Percentiles rank a stretch among this genome's conserved stretches.
These are phyloP conservation scores for Cyrtonyx montezumae DNA, from an alignment of 2,113 vertebrate genomes.

Conservation along the genomic window DNA sequence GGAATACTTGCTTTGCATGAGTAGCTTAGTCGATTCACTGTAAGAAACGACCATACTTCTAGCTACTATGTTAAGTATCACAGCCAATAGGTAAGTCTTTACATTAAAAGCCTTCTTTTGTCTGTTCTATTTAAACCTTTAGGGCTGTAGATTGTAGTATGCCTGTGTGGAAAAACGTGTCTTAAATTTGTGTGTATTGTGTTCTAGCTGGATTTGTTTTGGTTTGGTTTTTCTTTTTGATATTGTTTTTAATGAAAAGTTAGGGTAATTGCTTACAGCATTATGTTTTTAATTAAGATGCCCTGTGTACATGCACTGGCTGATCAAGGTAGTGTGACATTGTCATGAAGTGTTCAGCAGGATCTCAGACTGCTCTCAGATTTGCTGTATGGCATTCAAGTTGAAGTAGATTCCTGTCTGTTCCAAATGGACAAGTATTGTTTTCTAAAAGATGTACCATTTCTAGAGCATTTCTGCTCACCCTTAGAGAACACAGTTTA, in stretches of 20 bases:
- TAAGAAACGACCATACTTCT: not conserved
- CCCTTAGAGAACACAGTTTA: not conserved
- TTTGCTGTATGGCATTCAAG: not conserved
- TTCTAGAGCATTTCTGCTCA: not conserved
- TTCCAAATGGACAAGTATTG: not conserved
- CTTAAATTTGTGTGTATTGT: not conserved
- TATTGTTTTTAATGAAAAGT: not conserved
- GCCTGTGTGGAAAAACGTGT: rapidly evolving
- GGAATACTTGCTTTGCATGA: not conserved
- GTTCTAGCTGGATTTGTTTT: not conserved
- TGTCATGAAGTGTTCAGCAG: not conserved
- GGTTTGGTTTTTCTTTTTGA: too few species aligned
- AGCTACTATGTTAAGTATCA: not conserved
- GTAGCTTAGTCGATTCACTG: not conserved
- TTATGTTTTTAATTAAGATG: not conserved
- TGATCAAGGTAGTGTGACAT: not conserved
- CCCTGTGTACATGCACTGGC: not conserved
- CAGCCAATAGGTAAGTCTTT: rapidly evolving
- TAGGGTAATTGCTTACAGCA: not conserved
- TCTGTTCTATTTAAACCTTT: not conserved
- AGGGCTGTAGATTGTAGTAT: not conserved
- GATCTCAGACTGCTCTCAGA: not conserved
- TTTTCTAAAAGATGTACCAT: not conserved
- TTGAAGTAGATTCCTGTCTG: not conserved
- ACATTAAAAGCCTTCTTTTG: not conserved